These are phyloP conservation scores for Rhopalosiphum maidis DNA, from an alignment of 1,140 invertebrate genomes.

Conservation along the genomic window DNA sequence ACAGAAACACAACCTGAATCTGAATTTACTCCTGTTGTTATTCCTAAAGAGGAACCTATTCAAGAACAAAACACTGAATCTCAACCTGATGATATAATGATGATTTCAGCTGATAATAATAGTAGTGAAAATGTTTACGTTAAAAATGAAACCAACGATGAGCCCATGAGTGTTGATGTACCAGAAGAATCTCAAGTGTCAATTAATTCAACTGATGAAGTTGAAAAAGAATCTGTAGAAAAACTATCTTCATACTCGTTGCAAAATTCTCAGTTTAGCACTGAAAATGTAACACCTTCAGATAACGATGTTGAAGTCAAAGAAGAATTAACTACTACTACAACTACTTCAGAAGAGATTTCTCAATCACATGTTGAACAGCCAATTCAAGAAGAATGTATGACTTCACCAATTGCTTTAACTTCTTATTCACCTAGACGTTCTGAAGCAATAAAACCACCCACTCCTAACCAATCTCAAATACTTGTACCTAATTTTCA, in stretches of 20 bases:
- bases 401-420: constrained; percentile 51
- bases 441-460: constrained; percentile 28
- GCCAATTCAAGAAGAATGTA: constrained; percentile 39
- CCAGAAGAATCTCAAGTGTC: constrained; percentile 55
- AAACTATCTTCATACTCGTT: neutral
- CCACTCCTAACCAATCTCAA: constrained; percentile 49
- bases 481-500: constrained; percentile 57
- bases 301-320: constrained; percentile 53
- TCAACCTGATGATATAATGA: constrained; percentile 26
- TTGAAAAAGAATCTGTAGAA: constrained; percentile 51
- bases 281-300: constrained; percentile 45
- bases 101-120: constrained; percentile 36
- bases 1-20: constrained; percentile 26
- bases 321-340: constrained; percentile 45
- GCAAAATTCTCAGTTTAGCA: constrained; percentile 23
- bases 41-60: constrained; percentile 55
- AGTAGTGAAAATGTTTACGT: constrained; percentile 33
- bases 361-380: constrained; percentile 20
- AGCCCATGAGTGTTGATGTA: constrained; percentile 33
- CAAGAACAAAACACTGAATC: constrained; percentile 52
- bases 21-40: constrained; percentile 31
- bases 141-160: constrained; percentile 51
- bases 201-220: constrained; percentile 37
- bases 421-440: constrained; percentile 50
- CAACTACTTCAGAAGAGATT: constrained; percentile 39